Evolutionary conservation across 2,888 invertebrate species (phyloP), one percentile per base, ranked within the genome.

Genomic region (Cheilosia grossa): DNA sequence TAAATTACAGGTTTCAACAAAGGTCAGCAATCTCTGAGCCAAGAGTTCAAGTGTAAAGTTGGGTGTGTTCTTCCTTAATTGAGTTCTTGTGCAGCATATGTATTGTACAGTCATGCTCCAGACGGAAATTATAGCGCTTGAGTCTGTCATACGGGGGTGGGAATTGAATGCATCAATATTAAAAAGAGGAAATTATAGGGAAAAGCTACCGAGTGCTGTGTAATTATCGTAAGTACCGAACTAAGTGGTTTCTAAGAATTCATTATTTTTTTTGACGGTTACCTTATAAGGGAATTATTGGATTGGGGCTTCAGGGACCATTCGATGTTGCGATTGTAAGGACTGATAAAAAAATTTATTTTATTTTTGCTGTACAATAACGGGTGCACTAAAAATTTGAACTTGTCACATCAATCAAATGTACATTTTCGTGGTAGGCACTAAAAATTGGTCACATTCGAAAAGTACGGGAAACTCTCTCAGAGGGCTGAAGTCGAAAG

Each of bases 1-100:
- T 33, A 56, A 69, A 81, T 81, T 61, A 61, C 30, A 51, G 63
- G 47, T 64, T 74, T 56, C 27, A n/a, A 40, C 37, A 49, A 53
- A 70, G 47, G 54, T 21, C 54, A 27, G 17, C 10, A 27, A 40
- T 61, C 44, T 49, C n/a, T 19, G 49, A 49, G 7, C 6, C 19
- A 13, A 21, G 10, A 24, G 3, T 1, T 37, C 9, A 13, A 40
- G 27, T 42, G n/a, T 33, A 58, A 33, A 15, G 37, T 13, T 33
- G 53, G 19, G 13, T 66, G 19, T 33, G 47, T 58, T 47, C 27
- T 64, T 64, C 21, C 59, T 54, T 59, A 77, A 77, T 69, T 77
- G 53, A 77, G 69, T 44, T 44, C 44, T 69, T 69, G 51, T 42
- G 19, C 44, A n/a, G 6, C 33, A 53, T 24, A 30, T 30, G 30